Percentiles rank a stretch among this genome's conserved stretches.
These are phyloP conservation scores for Alosa sapidissima DNA, from an alignment of 2,797 vertebrate species.

Conservation along the genomic window DNA sequence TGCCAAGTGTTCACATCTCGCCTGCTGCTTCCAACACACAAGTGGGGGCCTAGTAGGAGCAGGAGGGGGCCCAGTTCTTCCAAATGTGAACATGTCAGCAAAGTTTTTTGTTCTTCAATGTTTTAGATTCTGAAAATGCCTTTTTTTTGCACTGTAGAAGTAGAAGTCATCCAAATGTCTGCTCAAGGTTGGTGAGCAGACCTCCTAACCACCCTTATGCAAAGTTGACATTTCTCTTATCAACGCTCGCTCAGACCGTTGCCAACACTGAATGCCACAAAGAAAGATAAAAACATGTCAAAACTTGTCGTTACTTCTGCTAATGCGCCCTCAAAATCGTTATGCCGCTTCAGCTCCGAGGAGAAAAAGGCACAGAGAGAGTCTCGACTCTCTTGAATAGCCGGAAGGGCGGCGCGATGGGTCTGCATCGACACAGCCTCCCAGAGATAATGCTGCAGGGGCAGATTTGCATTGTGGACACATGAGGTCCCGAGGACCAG, in stretches of 20 bases:
- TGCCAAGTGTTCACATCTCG: neutral
- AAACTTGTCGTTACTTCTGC: neutral
- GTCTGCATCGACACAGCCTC: neutral
- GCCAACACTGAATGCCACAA: neutral
- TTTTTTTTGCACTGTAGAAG: no score
- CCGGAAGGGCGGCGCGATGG: neutral
- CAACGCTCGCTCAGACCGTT: neutral
- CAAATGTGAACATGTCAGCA: neutral
- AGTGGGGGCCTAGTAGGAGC: neutral
- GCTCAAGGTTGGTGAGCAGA: neutral
- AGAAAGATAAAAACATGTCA: neutral
- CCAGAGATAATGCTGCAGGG: neutral
- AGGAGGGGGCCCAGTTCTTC: neutral
- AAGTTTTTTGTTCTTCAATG: neutral
- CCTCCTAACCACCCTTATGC: neutral
- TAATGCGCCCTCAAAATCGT: neutral
- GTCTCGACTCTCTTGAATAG: neutral
- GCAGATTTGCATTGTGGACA: conserved; percentile 42
- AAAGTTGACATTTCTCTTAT: conserved; percentile 15
- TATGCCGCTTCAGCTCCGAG: neutral
- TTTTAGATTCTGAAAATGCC: neutral
- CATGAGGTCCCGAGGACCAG: conserved; percentile 50
- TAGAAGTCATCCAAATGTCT: neutral
- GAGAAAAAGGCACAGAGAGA: neutral
- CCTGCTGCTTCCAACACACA: neutral